Percentiles rank a stretch among this genome's conserved stretches.
phyloP scores from a whole-genome alignment of 2,797 vertebrate genomes.

The Microcaecilia unicolor region DNA sequence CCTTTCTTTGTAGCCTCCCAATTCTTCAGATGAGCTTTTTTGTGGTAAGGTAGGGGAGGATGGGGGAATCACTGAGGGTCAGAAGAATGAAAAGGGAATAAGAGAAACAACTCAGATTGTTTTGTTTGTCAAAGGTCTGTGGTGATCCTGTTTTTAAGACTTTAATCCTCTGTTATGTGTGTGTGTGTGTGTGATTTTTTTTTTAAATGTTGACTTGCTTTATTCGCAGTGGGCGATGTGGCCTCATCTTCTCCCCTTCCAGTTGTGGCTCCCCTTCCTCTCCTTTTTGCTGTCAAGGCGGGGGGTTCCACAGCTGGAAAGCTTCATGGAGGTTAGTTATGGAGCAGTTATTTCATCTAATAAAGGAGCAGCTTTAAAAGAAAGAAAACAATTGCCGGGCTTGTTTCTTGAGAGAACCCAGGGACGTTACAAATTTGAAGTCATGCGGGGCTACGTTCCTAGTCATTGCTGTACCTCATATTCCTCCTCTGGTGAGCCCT shows the following conservation, averaged over 20 bases:
- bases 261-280: conserved; percentile 21
- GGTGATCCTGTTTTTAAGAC: conserved; percentile 16
- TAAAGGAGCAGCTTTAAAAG: conserved; percentile 3
- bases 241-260: conserved; percentile 11
- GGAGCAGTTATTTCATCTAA: not conserved
- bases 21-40: too few relatives aligned
- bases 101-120: too few relatives aligned
- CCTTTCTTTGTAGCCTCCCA: too few relatives aligned
- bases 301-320: conserved; percentile 14
- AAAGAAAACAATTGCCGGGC: not conserved
- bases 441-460: too few relatives aligned
- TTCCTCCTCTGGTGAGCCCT: too few relatives aligned
- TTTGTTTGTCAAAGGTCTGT: too few relatives aligned
- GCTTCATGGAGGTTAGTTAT: conserved; percentile 1
- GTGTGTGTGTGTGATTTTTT: not conserved
- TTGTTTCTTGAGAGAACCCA: not conserved
- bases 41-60: too few relatives aligned
- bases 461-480: too few relatives aligned
- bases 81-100: too few relatives aligned
- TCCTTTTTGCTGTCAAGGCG: too few relatives aligned
- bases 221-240: conserved; percentile 16
- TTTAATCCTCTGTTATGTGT: conserved; percentile 13
- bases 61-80: too few relatives aligned
- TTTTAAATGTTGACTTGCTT: conserved; percentile 24
- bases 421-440: too few relatives aligned